Conservation (phyloP, 2,888 invertebrate genomes). For the Ormyrus labotus region DNA sequence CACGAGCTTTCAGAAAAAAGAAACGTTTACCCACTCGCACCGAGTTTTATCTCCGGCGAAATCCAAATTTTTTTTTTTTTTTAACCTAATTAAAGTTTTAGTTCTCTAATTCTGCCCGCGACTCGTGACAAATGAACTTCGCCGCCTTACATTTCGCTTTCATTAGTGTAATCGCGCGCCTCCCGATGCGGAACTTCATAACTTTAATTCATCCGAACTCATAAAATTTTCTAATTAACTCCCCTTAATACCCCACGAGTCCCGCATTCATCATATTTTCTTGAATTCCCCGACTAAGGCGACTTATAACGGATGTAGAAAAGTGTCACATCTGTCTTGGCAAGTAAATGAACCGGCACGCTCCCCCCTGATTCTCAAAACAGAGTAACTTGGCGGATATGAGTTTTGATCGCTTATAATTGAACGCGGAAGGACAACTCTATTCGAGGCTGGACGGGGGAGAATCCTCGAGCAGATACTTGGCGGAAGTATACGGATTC, state of each 20-base stretch:
- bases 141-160: neutral
- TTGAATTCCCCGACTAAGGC: conserved; percentile 3
- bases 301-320: neutral
- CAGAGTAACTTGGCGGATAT: neutral
- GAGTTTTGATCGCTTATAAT: neutral
- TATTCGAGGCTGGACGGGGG: too few relatives aligned
- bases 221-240: conserved; percentile 38
- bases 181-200: neutral
- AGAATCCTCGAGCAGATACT: too few relatives aligned
- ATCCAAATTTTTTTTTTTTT: too few relatives aligned
- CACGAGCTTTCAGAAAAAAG: too few relatives aligned
- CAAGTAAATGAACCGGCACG: conserved; percentile 5
- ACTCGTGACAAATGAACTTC: conserved; percentile 8
- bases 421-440: too few relatives aligned
- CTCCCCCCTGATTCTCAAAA: neutral
- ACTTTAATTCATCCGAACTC: conserved; percentile 27
- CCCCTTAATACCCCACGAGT: neutral
- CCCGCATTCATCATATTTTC: conserved; percentile 26
- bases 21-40: too few relatives aligned
- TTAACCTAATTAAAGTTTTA: too few relatives aligned
- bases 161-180: conserved; percentile 6
- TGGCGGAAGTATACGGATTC: too few relatives aligned
- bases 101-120: too few relatives aligned
- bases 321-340: conserved; percentile 18
- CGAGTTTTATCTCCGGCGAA: too few relatives aligned